These are phyloP conservation scores for Eucera pruinosa DNA, from an alignment of 2,888 invertebrate species.

Conservation along the genomic window DNA sequence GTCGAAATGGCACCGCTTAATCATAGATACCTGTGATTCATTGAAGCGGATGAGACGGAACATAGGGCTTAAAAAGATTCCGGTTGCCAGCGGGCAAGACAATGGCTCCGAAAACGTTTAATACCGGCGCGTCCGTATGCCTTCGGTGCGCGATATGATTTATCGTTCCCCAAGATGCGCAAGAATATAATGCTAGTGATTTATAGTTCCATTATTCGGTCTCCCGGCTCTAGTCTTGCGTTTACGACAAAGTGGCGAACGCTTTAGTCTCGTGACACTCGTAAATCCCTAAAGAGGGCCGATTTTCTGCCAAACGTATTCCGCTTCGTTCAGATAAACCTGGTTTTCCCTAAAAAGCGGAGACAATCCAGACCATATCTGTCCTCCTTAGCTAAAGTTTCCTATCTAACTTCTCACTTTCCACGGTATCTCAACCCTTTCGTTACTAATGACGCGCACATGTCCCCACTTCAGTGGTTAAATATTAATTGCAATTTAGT, in stretches of 20 bases:
- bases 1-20: not conserved
- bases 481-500: too few species aligned
- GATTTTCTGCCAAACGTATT: slow-evolving; percentile 67
- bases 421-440: too few species aligned
- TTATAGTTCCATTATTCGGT: slow-evolving; percentile 67
- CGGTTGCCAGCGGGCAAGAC: slow-evolving; percentile 39
- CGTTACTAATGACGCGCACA: too few species aligned
- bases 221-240: slow-evolving; percentile 30
- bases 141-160: slow-evolving; percentile 60
- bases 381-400: too few species aligned
- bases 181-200: slow-evolving; percentile 68
- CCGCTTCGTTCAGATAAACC: not conserved
- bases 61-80: slow-evolving; percentile 53
- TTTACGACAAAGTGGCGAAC: slow-evolving; percentile 70
- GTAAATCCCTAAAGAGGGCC: slow-evolving; percentile 65
- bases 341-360: slow-evolving; percentile 10
- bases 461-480: too few species aligned
- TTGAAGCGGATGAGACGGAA: slow-evolving; percentile 11
- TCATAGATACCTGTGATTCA: slow-evolving; percentile 21
- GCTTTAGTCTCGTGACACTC: slow-evolving; percentile 67
- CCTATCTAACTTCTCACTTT: too few species aligned
- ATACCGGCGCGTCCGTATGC: slow-evolving; percentile 59
- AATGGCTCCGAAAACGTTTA: slow-evolving; percentile 62
- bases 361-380: not conserved
- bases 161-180: slow-evolving; percentile 64